Percentiles rank a stretch among this genome's conserved stretches.
These are phyloP conservation scores for Trematocara macrostoma DNA, from an alignment of 2,113 vertebrate genomes.

Conservation along the genomic window DNA sequence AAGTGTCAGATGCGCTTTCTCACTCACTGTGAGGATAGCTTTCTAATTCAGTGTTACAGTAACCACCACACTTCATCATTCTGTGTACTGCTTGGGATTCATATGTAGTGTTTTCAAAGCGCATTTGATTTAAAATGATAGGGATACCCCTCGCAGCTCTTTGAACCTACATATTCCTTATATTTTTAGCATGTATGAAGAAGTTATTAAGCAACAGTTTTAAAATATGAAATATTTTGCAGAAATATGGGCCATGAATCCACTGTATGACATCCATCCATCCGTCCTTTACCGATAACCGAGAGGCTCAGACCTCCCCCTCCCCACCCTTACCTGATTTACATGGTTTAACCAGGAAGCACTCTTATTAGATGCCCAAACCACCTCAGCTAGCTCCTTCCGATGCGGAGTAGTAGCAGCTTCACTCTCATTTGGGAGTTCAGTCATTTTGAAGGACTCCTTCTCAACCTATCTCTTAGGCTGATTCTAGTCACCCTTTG, in stretches of 20 bases:
- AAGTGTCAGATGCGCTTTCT: background rate
- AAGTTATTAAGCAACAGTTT: background rate
- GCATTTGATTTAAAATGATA: background rate
- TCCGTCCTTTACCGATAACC: background rate
- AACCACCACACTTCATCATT: background rate
- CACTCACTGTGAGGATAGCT: background rate
- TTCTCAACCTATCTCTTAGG: background rate
- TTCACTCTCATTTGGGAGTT: background rate
- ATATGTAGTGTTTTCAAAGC: background rate
- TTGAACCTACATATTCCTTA: background rate
- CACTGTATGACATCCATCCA: background rate
- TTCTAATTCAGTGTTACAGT: background rate
- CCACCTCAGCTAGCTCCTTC: background rate
- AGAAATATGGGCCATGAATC: background rate
- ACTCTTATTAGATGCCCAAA: background rate
- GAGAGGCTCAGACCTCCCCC: background rate
- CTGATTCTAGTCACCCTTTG: background rate
- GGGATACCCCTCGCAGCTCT: background rate
- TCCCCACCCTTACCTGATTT: background rate
- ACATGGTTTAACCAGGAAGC: background rate
- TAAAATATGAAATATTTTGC: background rate
- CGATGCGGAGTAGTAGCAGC: background rate
- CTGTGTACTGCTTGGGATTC: background rate
- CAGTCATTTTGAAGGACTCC: background rate
- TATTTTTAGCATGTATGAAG: background rate